These are phyloP conservation scores for Melipona quadrifasciata DNA, from an alignment of 1,140 invertebrate species.

Conservation along the genomic window DNA sequence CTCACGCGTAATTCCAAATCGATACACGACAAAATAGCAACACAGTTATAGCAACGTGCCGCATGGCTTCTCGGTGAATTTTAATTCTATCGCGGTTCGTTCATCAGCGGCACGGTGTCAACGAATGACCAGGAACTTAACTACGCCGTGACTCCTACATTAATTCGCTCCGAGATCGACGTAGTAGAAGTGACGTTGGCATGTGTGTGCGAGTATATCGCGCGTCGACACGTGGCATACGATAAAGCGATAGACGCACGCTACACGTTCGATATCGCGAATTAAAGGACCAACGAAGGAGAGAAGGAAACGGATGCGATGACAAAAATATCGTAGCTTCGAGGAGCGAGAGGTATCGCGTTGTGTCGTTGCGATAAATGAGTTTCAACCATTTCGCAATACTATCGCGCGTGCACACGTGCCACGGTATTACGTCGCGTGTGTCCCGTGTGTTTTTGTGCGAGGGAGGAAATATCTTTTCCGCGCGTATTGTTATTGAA, in stretches of 20 bases:
- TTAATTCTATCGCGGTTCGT: constrained; percentile 34
- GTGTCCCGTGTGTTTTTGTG: neutral
- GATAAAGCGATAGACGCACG: constrained; percentile 5
- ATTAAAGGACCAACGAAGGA: constrained; percentile 16
- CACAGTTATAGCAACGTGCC: constrained; percentile 9
- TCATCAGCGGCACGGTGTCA: neutral
- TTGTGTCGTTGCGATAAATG: constrained; percentile 15
- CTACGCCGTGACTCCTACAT: constrained; percentile 6
- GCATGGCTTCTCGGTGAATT: constrained; percentile 9
- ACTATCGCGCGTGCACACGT: neutral
- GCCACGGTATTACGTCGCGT: neutral
- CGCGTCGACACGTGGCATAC: constrained; percentile 32
- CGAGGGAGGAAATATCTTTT: constrained; percentile 18
- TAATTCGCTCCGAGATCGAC: constrained; percentile 11
- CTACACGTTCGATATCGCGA: neutral
- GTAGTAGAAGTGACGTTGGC: constrained; percentile 5
- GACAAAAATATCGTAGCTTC: constrained; percentile 18
- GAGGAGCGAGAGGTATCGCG: neutral
- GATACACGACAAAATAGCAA: constrained; percentile 15
- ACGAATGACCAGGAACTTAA: constrained; percentile 24
- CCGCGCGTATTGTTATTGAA: constrained; percentile 9
- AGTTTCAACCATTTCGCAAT: neutral
- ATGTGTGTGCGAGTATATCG: neutral
- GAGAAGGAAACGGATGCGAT: neutral
- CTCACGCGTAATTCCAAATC: constrained; percentile 5